Conservation (phyloP, 2,113 vertebrate genomes). For the Lathamus discolor region DNA sequence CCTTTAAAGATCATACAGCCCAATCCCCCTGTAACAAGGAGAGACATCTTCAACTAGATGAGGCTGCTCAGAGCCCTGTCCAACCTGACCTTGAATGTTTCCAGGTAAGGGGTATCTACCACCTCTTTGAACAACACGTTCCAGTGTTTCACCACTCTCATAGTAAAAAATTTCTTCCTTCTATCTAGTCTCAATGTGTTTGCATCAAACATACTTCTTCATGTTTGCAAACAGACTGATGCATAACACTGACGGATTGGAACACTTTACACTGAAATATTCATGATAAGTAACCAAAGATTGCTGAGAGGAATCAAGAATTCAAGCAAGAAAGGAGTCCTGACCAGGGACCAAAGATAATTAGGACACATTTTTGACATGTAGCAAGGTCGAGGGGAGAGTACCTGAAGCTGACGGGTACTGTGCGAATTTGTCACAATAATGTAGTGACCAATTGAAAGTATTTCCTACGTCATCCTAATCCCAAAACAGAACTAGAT, state of each 20-base stretch:
- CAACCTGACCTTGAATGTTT: not conserved
- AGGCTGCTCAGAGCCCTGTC: not conserved
- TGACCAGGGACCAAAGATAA: not conserved
- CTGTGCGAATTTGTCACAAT: not conserved
- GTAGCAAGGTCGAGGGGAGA: not conserved
- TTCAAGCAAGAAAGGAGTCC: not conserved
- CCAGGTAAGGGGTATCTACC: not conserved
- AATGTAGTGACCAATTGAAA: not conserved
- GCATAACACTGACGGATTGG: not conserved
- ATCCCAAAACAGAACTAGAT: not conserved
- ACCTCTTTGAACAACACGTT: not conserved
- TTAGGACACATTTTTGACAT: not conserved
- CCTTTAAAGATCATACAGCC: not conserved
- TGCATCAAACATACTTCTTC: not conserved
- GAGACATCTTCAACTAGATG: not conserved
- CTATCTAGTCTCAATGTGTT: not conserved
- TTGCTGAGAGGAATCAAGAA: not conserved
- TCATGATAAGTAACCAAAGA: not conserved
- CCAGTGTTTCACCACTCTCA: not conserved
- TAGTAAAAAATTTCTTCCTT: not conserved
- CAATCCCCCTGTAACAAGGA: accelerated
- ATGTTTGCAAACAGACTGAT: not conserved
- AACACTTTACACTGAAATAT: not conserved
- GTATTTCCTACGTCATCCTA: not conserved
- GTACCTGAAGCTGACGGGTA: accelerated